A percentile compares a stretch with the other conserved stretches of the same genome.
Evolutionary conservation across 37 sponge, comb jelly and placozoan genomes (phyloP).

Genomic region (Corticium candelabrum): DNA sequence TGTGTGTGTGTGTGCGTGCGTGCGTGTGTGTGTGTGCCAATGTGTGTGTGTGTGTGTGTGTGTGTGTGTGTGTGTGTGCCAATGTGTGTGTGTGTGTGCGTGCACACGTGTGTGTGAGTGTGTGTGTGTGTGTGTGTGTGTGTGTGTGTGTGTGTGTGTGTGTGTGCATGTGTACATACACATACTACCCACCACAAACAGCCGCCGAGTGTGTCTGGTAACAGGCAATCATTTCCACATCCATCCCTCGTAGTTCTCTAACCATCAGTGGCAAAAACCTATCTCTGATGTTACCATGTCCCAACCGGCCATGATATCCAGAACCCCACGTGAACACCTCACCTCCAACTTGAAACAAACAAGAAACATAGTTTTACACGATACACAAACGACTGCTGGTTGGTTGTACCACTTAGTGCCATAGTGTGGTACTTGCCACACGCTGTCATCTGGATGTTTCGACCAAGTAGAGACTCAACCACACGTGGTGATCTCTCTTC

Average conservation of each 20-base stretch:
- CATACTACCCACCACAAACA: constrained; percentile 41
- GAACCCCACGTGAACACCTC: constrained; percentile 86
- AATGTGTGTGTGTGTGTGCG: no score
- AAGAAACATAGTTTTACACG: background rate
- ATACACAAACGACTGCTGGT: background rate
- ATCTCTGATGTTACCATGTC: constrained; percentile 83
- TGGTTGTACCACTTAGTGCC: constrained; percentile 59
- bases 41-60: no score
- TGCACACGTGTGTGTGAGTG: no score
- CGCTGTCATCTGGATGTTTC: constrained; percentile 52
- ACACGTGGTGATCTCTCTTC: constrained; percentile 49
- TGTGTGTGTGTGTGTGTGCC: no score
- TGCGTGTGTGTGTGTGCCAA: no score
- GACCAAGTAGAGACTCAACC: constrained; percentile 66
- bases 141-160: constrained; percentile 7
- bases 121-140: constrained; percentile 3
- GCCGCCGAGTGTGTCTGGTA: constrained; percentile 77
- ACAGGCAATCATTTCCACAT: constrained; percentile 52
- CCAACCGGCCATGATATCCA: constrained; percentile 72
- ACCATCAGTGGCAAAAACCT: constrained; percentile 75
- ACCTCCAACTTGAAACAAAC: constrained; percentile 30
- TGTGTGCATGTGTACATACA: background rate
- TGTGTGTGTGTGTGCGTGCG: no score
- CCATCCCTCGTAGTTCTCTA: constrained; percentile 43
- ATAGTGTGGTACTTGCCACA: constrained; percentile 51